Evolutionary conservation across 1,140 invertebrate species (phyloP).

Genomic region (Galendromus occidentalis): DNA sequence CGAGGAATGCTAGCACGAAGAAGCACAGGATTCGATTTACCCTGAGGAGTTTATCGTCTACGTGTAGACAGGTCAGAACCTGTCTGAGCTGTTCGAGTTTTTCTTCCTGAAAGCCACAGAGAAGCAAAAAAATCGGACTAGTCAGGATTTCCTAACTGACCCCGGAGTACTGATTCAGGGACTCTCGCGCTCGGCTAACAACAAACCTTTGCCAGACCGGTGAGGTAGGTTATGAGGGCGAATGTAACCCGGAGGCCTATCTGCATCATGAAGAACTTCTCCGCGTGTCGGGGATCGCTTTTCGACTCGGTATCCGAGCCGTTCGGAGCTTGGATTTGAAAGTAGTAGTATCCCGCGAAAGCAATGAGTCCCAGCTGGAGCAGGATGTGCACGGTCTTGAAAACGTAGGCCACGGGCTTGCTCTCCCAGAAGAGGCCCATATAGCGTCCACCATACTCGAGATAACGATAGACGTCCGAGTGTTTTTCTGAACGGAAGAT

Average conservation of each 20-base stretch:
- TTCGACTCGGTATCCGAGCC: not conserved
- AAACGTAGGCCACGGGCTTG: not conserved
- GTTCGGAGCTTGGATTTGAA: not conserved
- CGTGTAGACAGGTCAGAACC: not conserved
- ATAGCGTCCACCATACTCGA: not conserved
- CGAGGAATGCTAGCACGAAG: not conserved
- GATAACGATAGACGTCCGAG: not conserved
- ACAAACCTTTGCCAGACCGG: not conserved
- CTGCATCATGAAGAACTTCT: slow-evolving; percentile 11
- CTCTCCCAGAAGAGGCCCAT: not conserved
- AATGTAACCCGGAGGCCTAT: not conserved
- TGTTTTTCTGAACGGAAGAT: not conserved
- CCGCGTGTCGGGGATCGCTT: not conserved
- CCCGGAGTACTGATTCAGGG: too few relatives aligned
- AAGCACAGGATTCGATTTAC: not conserved
- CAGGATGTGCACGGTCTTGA: not conserved
- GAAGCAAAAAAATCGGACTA: too few relatives aligned
- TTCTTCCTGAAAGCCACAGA: not conserved
- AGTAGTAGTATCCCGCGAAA: not conserved
- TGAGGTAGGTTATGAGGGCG: not conserved
- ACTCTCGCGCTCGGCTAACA: too few relatives aligned
- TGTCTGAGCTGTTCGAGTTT: not conserved
- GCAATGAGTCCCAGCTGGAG: not conserved
- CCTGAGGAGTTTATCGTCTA: not conserved
- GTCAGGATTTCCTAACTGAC: too few relatives aligned